Evolutionary conservation across 2,797 vertebrate species (phyloP).

Genomic region (Clarias fuscus): DNA sequence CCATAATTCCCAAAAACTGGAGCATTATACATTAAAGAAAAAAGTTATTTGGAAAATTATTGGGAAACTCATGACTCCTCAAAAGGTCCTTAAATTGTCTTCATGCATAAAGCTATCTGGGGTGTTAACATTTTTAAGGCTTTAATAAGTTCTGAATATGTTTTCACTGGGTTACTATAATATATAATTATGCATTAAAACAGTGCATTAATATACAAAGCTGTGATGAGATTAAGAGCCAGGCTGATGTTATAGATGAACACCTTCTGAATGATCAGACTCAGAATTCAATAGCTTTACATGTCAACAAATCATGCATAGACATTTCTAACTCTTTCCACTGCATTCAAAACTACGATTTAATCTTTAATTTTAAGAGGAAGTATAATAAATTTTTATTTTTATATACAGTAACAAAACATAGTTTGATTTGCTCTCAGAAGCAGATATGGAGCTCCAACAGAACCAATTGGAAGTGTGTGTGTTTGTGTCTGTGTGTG

Average conservation of each 20-base stretch:
- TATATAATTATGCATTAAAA: not conserved
- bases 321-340: not conserved
- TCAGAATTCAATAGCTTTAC: slow-evolving; percentile 1
- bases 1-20: not conserved
- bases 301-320: slow-evolving; percentile 32
- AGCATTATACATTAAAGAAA: not conserved
- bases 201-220: not conserved
- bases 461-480: not conserved
- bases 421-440: slow-evolving; percentile 9
- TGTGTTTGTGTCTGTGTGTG: not conserved
- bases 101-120: no score
- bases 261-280: slow-evolving; percentile 10
- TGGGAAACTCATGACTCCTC: no score
- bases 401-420: not conserved
- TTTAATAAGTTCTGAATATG: no score
- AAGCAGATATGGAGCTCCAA: slow-evolving; percentile 11
- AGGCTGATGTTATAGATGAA: not conserved
- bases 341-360: not conserved
- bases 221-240: not conserved
- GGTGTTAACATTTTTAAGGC: no score
- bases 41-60: no score
- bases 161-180: no score
- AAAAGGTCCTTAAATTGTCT: no score
- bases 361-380: not conserved
- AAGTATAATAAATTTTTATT: not conserved